Base-by-base conservation (phyloP, 2,888 invertebrate species). In the Callyntrura sp. region DNA sequence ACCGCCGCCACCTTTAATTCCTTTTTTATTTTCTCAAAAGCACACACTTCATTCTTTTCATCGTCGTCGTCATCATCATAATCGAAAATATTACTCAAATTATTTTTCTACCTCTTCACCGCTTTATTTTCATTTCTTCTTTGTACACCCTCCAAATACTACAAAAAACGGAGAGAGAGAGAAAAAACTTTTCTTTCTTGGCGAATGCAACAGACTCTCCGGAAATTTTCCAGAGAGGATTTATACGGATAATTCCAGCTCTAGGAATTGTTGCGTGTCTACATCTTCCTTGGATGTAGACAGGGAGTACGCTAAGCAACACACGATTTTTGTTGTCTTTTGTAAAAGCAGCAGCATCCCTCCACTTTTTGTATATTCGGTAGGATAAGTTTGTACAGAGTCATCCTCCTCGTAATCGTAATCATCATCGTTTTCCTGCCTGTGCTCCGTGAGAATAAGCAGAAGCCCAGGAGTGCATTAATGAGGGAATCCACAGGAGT, bases 401-500 rank as follows among this genome's bases (percentile, higher is more conserved):
- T 48, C 60, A 83, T 55, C 43, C 70, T 57, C 57, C 25, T n/a
- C n/a, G n/a, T n/a, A n/a, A n/a, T n/a, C n/a, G n/a, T n/a, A n/a
- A n/a, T 23, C 60, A 57, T 68, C 68, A 57, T 57, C 73, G 35
- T 79, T 79, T 20, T 79, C 60, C 28, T 79, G 57, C 78, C n/a
- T 83, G 65, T 28, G 17, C 79, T 86, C 86, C 82, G 87, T 87
- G 87, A 87, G 87, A 87, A 87, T 88, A 81, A 82, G 87, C 87
- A 87, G 92, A 91, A 92, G 90, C 91, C 92, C 91, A 92, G 92
- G 92, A 92, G 92, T 93, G 92, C 92, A 92, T 93, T 93, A 93
- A 93, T 92, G 93, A 93, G 93, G 91, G 92, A 91, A 91, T 89
- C 93, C 91, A 91, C 92, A 92, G 93, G 92, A 92, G 93, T 90